Base-by-base conservation (phyloP, 2,113 vertebrate species). In the Dendropsophus ebraccatus region DNA sequence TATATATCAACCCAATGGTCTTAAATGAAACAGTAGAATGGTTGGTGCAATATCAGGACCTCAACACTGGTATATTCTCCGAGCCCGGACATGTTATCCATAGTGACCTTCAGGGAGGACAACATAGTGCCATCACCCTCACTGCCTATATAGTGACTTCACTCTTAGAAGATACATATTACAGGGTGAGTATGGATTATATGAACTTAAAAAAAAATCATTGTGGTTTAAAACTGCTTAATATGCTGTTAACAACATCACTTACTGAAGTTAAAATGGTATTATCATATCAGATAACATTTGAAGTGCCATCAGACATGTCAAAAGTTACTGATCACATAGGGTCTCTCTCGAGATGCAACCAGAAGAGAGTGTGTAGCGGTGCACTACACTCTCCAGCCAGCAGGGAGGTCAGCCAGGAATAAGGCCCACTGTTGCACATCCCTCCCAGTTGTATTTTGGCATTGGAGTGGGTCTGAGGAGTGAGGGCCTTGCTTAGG, bases 31-130 rank as follows among this genome's bases (percentile, higher is more conserved):
- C 83, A 0, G 88, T 84, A 1, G 14, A 23, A 6, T 95, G 93
- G 93, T 58, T 95, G 2, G 21, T 13, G 0, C 12, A 0, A 5
- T 90, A 90, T 76, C 92, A 93, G 88, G 72, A 81, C 11, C 1
- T 54, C 0, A 56, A 72, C 32, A 91, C 90, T 1, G 94, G 94
- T 5, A 65, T 87, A 2, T 94, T 91, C 47, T 0, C 0, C 4
- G 95, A 95, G 73, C 88, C 87, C 0, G 95, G 94, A 28, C 74
- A 88, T 7, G 94, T 95, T 81, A 94, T 94, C 28, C 92, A 95
- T 88, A 88, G 90, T 0, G 92, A 94, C 87, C 90, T 95, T 0
- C 91, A 93, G 69, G 93, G 94, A 14, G 94, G 92, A 5, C 82
- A 91, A 84, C 91, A 93, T 0, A 91, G 92, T 0, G 84, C 90